Percentiles rank a stretch among this genome's conserved stretches.
Evolutionary conservation across 2,797 vertebrate species (phyloP).

Genomic region (Sylvia borin): DNA sequence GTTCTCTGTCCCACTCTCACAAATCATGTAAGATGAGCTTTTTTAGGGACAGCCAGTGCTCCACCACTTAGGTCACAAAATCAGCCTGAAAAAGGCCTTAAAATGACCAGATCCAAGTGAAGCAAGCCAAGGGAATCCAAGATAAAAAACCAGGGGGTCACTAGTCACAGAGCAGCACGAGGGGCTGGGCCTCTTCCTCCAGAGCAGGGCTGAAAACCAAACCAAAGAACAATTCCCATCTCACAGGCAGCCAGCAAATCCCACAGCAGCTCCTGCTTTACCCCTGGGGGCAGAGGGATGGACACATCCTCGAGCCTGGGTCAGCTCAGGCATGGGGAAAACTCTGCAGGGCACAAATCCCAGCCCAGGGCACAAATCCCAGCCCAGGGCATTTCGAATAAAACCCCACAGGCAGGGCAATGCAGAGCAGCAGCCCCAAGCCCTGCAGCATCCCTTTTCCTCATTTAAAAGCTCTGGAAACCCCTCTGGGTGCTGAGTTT

Average conservation of each 20-base stretch:
- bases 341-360: neutral
- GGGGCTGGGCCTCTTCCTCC: neutral
- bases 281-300: accelerated
- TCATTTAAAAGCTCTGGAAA: neutral
- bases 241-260: neutral
- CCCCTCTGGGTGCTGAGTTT: accelerated
- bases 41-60: neutral
- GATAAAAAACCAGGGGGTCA: neutral
- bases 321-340: neutral
- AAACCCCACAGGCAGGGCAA: neutral
- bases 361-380: neutral
- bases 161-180: neutral
- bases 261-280: neutral
- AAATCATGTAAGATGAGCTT: accelerated
- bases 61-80: neutral
- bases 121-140: neutral
- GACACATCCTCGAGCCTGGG: accelerated
- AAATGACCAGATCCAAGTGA: neutral
- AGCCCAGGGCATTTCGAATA: neutral
- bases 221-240: neutral
- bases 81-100: neutral
- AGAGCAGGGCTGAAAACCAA: neutral
- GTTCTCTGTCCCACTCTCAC: neutral
- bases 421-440: neutral
- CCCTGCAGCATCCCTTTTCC: neutral